These are phyloP conservation scores for Pangasius djambal DNA, from an alignment of 2,797 vertebrate genomes.

Conservation along the genomic window DNA sequence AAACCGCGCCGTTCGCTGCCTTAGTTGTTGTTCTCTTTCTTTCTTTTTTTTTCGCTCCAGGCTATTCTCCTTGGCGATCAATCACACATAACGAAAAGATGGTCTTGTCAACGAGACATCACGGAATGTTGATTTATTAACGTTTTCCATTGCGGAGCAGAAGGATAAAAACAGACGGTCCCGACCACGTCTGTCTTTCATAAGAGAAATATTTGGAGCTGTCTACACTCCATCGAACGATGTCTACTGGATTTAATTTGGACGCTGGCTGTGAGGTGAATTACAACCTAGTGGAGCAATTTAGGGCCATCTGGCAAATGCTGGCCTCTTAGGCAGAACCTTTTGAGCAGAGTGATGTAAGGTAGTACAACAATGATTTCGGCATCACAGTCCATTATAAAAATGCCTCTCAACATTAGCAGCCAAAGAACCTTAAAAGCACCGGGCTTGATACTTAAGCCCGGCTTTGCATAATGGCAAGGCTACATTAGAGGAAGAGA, in stretches of 20 bases:
- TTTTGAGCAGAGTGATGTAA: conserved; percentile 77
- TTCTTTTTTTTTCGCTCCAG: conserved; percentile 68
- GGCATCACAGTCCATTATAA: conserved; percentile 95
- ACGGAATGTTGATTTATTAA: conserved; percentile 64
- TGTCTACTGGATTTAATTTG: conserved; percentile 77
- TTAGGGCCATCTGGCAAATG: conserved; percentile 76
- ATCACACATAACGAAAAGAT: conserved; percentile 76
- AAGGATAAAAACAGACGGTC: conserved; percentile 58
- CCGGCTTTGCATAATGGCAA: conserved; percentile 92
- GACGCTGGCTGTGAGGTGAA: conserved; percentile 73
- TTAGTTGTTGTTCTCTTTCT: conserved; percentile 73
- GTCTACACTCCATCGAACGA: conserved; percentile 70
- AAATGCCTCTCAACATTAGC: conserved; percentile 93
- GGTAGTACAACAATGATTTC: conserved; percentile 88
- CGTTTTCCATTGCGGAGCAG: conserved; percentile 33
- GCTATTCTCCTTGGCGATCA: conserved; percentile 83
- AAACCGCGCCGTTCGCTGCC: conserved; percentile 67
- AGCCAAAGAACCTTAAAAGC: conserved; percentile 98
- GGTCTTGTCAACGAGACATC: conserved; percentile 61
- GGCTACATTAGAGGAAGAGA: conserved; percentile 84
- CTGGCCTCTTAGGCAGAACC: conserved; percentile 74
- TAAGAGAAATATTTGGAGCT: conserved; percentile 70
- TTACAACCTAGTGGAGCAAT: conserved; percentile 73
- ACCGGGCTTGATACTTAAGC: conserved; percentile 95
- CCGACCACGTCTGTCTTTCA: conserved; percentile 60